Evolutionary conservation across 1,140 invertebrate genomes (phyloP).

Genomic region (Antheraea pernyi): DNA sequence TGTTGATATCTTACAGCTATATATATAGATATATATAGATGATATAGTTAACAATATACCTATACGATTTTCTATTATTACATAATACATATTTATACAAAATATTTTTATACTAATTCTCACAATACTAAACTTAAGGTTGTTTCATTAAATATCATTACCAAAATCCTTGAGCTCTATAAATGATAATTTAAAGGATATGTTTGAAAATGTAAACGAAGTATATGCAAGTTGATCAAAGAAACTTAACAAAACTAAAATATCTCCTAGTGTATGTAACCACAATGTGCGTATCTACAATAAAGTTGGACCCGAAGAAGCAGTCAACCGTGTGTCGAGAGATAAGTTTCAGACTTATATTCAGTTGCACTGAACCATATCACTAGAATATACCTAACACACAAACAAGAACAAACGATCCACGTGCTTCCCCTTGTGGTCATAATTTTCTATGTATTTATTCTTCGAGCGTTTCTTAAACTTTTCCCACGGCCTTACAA

Average conservation of each 20-base stretch:
- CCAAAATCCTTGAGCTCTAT: too few relatives aligned
- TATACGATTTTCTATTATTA: too few relatives aligned
- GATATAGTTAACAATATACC: too few relatives aligned
- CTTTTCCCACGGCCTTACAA: constrained; percentile 45
- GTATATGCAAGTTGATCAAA: constrained; percentile 15
- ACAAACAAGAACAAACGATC: not conserved
- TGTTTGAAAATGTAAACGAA: not conserved
- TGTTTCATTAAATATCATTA: too few relatives aligned
- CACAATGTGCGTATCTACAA: not conserved
- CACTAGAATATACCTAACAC: not conserved
- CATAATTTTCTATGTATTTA: constrained; percentile 43
- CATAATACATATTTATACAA: too few relatives aligned
- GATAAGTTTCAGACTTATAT: constrained; percentile 13
- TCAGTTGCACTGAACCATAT: constrained; percentile 11
- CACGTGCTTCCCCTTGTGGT: constrained; percentile 19
- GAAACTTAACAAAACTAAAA: constrained; percentile 6
- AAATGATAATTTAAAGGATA: not conserved
- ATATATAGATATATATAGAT: too few relatives aligned
- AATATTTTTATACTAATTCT: too few relatives aligned
- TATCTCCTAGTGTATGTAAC: constrained; percentile 2
- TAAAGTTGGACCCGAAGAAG: not conserved
- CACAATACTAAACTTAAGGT: too few relatives aligned
- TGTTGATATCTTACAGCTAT: too few relatives aligned
- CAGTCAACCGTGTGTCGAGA: constrained; percentile 2
- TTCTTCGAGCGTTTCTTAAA: constrained; percentile 41